Percentiles rank a stretch among this genome's conserved stretches.
phyloP scores from a whole-genome alignment of 1,140 invertebrate genomes.

The Pseudomyrmex flavicornis region DNA sequence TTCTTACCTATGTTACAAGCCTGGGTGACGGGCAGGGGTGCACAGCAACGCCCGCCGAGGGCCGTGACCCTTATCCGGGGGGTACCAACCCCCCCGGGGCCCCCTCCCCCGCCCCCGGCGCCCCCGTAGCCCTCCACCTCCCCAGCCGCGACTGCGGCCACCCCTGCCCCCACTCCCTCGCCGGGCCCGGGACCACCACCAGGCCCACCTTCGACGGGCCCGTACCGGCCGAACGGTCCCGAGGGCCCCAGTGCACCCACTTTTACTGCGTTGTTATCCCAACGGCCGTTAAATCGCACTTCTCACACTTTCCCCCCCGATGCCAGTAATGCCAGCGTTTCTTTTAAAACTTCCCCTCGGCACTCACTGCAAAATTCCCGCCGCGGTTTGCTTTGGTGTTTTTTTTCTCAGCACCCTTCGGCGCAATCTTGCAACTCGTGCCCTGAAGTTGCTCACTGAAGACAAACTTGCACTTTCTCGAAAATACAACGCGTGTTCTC shows the following conservation, averaged over 20 bases:
- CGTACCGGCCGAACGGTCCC: conserved; percentile 83
- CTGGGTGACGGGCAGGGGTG: conserved; percentile 84
- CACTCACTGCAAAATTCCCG: conserved; percentile 66
- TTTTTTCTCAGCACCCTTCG: conserved; percentile 16
- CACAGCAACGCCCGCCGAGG: conserved; percentile 83
- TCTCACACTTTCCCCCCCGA: conserved; percentile 72
- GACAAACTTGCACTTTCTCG: conserved; percentile 13
- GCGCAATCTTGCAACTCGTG: conserved; percentile 1
- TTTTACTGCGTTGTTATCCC: conserved; percentile 79
- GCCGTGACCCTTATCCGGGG: conserved; percentile 84
- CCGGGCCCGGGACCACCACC: conserved; percentile 77
- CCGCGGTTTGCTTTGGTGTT: conserved; percentile 13
- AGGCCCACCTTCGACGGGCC: conserved; percentile 83
- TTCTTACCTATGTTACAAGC: conserved; percentile 84
- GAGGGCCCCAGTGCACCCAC: conserved; percentile 85
- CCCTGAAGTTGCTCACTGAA: neutral
- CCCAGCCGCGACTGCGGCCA: conserved; percentile 81
- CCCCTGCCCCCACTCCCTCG: conserved; percentile 79
- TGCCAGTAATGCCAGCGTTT: conserved; percentile 51
- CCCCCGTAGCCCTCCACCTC: conserved; percentile 84
- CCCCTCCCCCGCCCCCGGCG: conserved; percentile 89
- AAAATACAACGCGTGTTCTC: conserved; percentile 20
- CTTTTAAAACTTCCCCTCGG: conserved; percentile 18
- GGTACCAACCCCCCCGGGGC: conserved; percentile 86
- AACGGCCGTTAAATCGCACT: conserved; percentile 72